phyloP scores from a whole-genome alignment of 1,140 invertebrate species.

The Mesaphorura yosii region DNA sequence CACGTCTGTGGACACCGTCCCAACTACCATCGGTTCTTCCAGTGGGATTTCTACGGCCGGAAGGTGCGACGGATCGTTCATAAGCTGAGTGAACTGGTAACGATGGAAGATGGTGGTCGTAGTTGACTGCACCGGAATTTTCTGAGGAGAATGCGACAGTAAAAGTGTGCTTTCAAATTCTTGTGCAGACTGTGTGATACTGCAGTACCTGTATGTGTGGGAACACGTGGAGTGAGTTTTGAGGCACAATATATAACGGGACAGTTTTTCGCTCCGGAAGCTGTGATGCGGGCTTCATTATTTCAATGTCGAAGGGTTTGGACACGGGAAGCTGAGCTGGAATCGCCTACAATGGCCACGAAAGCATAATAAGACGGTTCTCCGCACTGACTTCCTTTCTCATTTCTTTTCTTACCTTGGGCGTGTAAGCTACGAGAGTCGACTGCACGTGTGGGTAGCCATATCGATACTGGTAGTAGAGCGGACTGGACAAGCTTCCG shows the following conservation, averaged over 20 bases:
- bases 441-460: too few species aligned
- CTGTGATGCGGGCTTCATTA: constrained; percentile 1
- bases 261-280: neutral
- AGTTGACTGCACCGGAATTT: neutral
- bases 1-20: neutral
- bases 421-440: too few species aligned
- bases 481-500: too few species aligned
- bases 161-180: constrained; percentile 4
- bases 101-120: neutral
- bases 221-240: constrained; percentile 11
- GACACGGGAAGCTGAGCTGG: neutral
- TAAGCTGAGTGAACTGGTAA: neutral
- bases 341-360: too few species aligned
- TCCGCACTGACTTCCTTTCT: too few species aligned
- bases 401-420: too few species aligned
- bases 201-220: constrained; percentile 8
- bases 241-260: constrained; percentile 12
- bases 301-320: neutral
- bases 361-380: too few species aligned
- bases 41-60: constrained; percentile 20
- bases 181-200: neutral
- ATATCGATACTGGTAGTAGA: too few species aligned
- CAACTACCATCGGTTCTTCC: constrained; percentile 10
- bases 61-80: neutral
- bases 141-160: neutral